Evolutionary conservation across 2,113 vertebrate species (phyloP), one percentile per base, ranked within the genome.

Genomic region (Alosa alosa): DNA sequence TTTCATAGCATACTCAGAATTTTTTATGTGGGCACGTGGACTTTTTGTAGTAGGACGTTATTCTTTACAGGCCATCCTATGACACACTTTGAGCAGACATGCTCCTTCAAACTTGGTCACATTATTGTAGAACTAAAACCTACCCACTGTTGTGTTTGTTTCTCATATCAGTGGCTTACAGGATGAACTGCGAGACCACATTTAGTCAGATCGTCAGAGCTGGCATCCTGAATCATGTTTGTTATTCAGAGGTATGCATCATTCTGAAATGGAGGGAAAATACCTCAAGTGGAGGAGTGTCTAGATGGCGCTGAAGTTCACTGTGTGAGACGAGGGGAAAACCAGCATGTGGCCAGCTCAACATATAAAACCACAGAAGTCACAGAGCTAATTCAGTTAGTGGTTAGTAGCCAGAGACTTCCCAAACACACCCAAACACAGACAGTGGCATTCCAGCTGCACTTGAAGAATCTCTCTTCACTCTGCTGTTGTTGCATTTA

Each of bases 271-370:
- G 31, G 47, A 83, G 55, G 50, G 50, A 83, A 44, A 41, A 83
- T 57, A 39, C 18, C 55, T 13, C 46, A 81, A 82, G 46, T 86
- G 31, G 15, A 46, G 25, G 60, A 25, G 36, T 44, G 39, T 64
- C 81, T 84, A 86, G 87, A 86, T 86, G 87, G 85, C 87, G 47
- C 85, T 84, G 55, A 68, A 15, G 84, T 75, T 83, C 81, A 86
- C 52, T 85, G 20, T 75, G 68, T 72, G 60, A 72, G 44, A 47
- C 3, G 36, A 39, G 7, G 46, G 64, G 64, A 72, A 72, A 72
- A 72, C 64, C n/a, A 36, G 64, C 64, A 36, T 31, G 64, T 15
- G 11, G 17, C 64, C 64, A 72, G 64, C 11, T 72, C 25, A 72
- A 13, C 64, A 72, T 15, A 72, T 31, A 72, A 72, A 25, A 72